These are phyloP conservation scores for Erythrocebus patas DNA, from an alignment of 2,113 vertebrate genomes.

Conservation along the genomic window DNA sequence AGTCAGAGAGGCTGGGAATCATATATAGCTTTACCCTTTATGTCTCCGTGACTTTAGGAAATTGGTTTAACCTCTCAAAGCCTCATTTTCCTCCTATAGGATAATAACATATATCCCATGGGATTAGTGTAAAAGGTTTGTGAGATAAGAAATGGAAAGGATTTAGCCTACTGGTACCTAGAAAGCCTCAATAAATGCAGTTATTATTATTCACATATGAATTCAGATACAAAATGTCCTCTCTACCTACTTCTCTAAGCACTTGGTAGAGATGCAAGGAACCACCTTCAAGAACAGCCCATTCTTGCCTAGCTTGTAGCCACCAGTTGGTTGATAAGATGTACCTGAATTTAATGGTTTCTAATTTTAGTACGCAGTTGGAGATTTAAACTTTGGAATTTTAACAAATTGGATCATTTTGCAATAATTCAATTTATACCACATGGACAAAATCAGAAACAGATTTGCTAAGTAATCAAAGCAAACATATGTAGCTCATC, in stretches of 20 bases:
- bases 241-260: background rate
- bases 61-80: background rate
- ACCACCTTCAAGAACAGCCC: background rate
- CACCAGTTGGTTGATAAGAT: background rate
- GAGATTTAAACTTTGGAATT: slow-evolving; percentile 7
- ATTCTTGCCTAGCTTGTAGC: background rate
- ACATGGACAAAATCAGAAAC: slow-evolving; percentile 23
- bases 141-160: background rate
- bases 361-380: slow-evolving; percentile 13
- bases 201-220: background rate
- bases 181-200: background rate
- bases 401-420: slow-evolving; percentile 37
- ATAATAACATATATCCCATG: background rate
- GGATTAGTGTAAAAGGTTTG: background rate
- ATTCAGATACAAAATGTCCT: background rate
- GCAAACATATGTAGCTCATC: slow-evolving; percentile 28
- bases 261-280: background rate
- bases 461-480: slow-evolving; percentile 31
- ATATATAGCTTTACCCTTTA: background rate
- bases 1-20: background rate
- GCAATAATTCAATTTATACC: background rate
- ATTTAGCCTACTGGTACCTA: background rate
- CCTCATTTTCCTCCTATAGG: background rate
- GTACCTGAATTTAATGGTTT: background rate
- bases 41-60: background rate